Evolutionary conservation across 2,888 invertebrate genomes (phyloP).

Genomic region (Arrhopalites spinosus): DNA sequence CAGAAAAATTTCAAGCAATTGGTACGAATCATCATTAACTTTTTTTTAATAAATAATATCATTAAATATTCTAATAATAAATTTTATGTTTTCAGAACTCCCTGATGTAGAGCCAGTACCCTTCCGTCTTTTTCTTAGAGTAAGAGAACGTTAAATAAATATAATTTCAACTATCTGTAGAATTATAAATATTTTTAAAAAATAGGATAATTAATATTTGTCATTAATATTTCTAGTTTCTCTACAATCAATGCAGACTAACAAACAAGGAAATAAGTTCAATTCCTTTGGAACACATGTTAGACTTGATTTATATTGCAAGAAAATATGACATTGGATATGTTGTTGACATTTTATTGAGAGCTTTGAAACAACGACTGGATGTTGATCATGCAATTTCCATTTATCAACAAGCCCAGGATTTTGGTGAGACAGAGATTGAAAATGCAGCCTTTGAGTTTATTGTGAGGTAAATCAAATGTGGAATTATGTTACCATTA

Average conservation of each 20-base stretch:
- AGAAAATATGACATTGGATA: slow-evolving; percentile 16
- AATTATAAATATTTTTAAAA: not conserved
- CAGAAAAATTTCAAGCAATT: not conserved
- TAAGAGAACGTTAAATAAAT: no score
- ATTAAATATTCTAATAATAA: not conserved
- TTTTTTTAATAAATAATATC: not conserved
- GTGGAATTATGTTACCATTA: no score
- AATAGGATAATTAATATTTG: not conserved
- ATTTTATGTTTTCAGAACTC: not conserved
- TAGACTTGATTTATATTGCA: slow-evolving; percentile 26
- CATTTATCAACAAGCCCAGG: slow-evolving; percentile 23
- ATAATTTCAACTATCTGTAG: not conserved
- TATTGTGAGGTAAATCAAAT: slow-evolving; percentile 15
- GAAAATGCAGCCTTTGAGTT: slow-evolving; percentile 25
- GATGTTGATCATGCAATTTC: slow-evolving; percentile 20
- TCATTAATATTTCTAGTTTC: not conserved
- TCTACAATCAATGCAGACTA: slow-evolving; percentile 23
- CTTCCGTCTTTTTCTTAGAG: slow-evolving; percentile 17
- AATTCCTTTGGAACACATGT: slow-evolving; percentile 14
- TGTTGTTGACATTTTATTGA: not conserved
- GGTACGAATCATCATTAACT: not conserved
- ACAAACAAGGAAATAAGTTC: not conserved
- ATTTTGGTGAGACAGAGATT: slow-evolving; percentile 14
- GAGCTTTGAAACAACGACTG: not conserved
- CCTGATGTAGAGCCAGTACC: slow-evolving; percentile 24